Conservation (phyloP, 2,888 invertebrate genomes). For the Uloborus plumipes region DNA sequence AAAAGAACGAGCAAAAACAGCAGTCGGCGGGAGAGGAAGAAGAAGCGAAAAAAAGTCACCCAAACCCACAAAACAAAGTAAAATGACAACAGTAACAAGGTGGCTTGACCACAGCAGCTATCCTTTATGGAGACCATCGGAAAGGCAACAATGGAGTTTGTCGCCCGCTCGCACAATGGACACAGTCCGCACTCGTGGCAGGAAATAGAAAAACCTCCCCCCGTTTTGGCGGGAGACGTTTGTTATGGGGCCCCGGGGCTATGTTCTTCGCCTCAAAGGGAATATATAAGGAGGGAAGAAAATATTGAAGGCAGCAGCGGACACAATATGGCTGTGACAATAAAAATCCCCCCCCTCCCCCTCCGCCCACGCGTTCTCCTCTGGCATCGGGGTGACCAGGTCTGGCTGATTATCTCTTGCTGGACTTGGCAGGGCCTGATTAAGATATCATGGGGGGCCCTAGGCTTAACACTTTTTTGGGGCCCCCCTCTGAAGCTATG, state of each 20-base stretch:
- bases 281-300: conserved; percentile 15
- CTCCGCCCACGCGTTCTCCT: not conserved
- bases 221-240: conserved; percentile 40
- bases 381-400: conserved; percentile 2
- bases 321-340: conserved; percentile 44
- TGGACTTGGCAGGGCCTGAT: not conserved
- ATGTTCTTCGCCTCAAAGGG: conserved; percentile 33
- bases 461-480: too few species aligned
- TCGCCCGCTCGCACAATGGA: conserved; percentile 52
- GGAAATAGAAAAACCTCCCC: conserved; percentile 43
- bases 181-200: conserved; percentile 34
- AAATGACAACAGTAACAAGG: conserved; percentile 59
- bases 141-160: conserved; percentile 62
- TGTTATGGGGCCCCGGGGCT: conserved; percentile 62
- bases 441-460: too few species aligned
- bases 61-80: conserved; percentile 41
- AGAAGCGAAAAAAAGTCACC: not conserved
- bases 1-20: conserved; percentile 39
- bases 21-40: conserved; percentile 12
- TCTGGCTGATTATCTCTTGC: conserved; percentile 14
- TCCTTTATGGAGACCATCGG: conserved; percentile 55
- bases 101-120: conserved; percentile 59
- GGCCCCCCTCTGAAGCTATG: too few species aligned
- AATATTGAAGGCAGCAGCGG: conserved; percentile 20
- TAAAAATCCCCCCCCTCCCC: conserved; percentile 40